These are phyloP conservation scores for Leptonema lineaticorne DNA, from an alignment of 1,140 invertebrate species.

Conservation along the genomic window DNA sequence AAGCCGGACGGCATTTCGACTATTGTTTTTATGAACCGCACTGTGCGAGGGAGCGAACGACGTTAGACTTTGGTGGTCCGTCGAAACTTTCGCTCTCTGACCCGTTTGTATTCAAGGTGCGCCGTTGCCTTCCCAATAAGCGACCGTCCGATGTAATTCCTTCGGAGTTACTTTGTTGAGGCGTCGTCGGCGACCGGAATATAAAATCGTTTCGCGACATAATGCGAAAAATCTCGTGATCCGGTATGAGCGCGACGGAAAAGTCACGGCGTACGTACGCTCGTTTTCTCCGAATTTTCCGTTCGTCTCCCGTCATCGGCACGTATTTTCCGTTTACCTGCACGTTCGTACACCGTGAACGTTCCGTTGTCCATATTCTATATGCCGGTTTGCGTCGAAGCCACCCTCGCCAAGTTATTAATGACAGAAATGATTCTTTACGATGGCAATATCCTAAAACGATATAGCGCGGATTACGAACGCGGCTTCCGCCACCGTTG, in stretches of 20 bases:
- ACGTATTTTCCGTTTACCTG: no score
- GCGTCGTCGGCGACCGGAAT: slow-evolving; percentile 38
- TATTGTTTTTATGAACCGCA: no score
- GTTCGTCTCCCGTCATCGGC: neutral
- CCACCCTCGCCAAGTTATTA: slow-evolving; percentile 34
- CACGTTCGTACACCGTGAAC: no score
- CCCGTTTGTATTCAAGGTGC: slow-evolving; percentile 29
- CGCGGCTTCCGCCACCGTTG: slow-evolving; percentile 8
- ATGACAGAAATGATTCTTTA: slow-evolving; percentile 38
- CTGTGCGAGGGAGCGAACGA: no score
- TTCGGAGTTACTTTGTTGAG: slow-evolving; percentile 37
- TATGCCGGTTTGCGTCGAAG: neutral
- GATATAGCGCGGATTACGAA: slow-evolving; percentile 24
- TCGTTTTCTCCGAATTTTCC: neutral
- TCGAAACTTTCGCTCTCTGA: slow-evolving; percentile 11
- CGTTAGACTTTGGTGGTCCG: neutral
- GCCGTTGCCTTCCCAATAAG: slow-evolving; percentile 4
- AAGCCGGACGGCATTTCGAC: neutral
- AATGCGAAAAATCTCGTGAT: slow-evolving; percentile 39
- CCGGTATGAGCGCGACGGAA: no score
- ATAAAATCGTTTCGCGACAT: slow-evolving; percentile 38
- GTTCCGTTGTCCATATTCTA: neutral
- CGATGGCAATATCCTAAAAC: slow-evolving; percentile 30
- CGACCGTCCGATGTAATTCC: slow-evolving; percentile 38
- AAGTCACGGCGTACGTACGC: neutral